A percentile compares a stretch with the other conserved stretches of the same genome.
phyloP scores from a whole-genome alignment of 2,888 invertebrate genomes.

The Tinea trinotella region DNA sequence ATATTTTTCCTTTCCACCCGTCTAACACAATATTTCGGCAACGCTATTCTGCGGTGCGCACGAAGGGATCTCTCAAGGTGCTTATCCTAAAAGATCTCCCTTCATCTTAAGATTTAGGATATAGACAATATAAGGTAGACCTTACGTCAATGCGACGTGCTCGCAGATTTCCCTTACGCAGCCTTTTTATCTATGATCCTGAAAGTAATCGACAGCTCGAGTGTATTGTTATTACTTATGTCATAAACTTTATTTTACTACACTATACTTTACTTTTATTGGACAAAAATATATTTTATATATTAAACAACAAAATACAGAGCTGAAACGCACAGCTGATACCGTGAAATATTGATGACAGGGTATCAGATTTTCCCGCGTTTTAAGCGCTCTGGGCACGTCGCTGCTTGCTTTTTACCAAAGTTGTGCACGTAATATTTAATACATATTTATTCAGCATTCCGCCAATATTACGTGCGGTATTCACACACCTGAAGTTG shows the following conservation, averaged over 20 bases:
- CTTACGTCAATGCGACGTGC: not conserved
- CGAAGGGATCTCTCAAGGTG: conserved; percentile 32
- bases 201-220: not conserved
- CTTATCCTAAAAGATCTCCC: conserved; percentile 37
- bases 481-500: conserved; percentile 30
- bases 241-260: not conserved
- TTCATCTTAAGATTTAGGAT: conserved; percentile 30
- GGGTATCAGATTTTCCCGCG: conserved; percentile 13
- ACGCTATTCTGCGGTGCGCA: conserved; percentile 34
- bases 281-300: not conserved
- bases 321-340: not conserved
- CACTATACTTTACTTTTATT: too few species aligned
- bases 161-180: not conserved
- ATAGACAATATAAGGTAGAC: conserved; percentile 15
- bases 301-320: not conserved
- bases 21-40: conserved; percentile 33
- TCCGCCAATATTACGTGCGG: conserved; percentile 30
- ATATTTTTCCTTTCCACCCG: conserved; percentile 46
- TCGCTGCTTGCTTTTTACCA: conserved; percentile 11
- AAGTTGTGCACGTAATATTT: conserved; percentile 41
- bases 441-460: conserved; percentile 60
- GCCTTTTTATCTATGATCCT: not conserved
- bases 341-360: conserved; percentile 13
- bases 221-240: not conserved
- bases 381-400: conserved; percentile 12